Base-by-base conservation (phyloP, 2,888 invertebrate species). In the Pocota personata region DNA sequence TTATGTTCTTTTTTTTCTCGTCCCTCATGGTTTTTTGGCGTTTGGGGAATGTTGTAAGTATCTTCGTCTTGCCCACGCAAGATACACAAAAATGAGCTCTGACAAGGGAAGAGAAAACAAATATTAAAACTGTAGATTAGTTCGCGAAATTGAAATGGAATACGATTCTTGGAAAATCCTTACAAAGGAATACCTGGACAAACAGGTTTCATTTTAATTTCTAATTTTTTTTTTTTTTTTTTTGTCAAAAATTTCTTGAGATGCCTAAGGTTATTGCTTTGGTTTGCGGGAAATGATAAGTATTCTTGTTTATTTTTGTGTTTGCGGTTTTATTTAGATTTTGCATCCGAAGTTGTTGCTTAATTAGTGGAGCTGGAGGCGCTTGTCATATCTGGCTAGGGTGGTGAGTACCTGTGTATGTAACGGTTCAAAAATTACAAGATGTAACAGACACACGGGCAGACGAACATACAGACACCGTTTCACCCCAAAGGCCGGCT, bases 181-280 rank as follows among this genome's bases (percentile, higher is more conserved):
- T 37, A 58, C 58, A 58, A 58, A 58, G 58, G 58, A 32, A 62
- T 55, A 55, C 55, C 55, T 55, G 55, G 55, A 55, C 55, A 55
- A 55, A 55, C 55, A 55, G 55, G 30, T 16, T 55, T 32, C 55
- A 32, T 32, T 55, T 55, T n/a, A 55, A 55, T 55, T 32, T 16
- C 16, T 32, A 27, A 30, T 27, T 14, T 40, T 40, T 21, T 40
- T 37, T 21, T 27, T 43, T 1, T 37, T 12, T 58, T 32, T 24
- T 8, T 55, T 30, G 30, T 8, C 27, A 27, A 30, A 55, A 32
- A 19, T 16, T 19, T 35, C 35, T 35, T 3, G 8, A 21, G 12
- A 19, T 10, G 48, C 48, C 48, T 48, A 3, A 48, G 48, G 48
- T 48, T 48, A 48, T 48, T 48, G 48, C 21, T 48, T 48, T 48